Evolutionary conservation across 2,888 invertebrate genomes (phyloP).

Genomic region (Chorisops tibialis): DNA sequence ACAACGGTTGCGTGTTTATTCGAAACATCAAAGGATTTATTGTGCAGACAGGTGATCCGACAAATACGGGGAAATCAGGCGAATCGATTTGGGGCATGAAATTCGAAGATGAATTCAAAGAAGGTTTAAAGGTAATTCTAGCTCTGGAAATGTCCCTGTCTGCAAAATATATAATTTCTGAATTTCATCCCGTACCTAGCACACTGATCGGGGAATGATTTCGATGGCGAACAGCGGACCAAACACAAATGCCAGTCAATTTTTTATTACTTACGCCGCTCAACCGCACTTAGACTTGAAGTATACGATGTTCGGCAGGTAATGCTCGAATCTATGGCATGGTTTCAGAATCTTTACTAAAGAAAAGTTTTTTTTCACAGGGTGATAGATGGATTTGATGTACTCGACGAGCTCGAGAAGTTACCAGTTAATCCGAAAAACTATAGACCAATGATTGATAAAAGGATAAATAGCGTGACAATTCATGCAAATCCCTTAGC

Average conservation of each 20-base stretch:
- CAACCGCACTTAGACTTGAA: slow-evolving; percentile 96
- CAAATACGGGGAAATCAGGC: slow-evolving; percentile 95
- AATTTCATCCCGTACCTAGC: slow-evolving; percentile 55
- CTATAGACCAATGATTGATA: slow-evolving; percentile 81
- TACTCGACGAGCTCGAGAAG: slow-evolving; percentile 93
- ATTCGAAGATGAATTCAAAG: slow-evolving; percentile 96
- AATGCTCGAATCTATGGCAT: slow-evolving; percentile 41
- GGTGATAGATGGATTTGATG: slow-evolving; percentile 95
- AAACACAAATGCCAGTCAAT: slow-evolving; percentile 96
- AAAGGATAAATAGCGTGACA: slow-evolving; percentile 81
- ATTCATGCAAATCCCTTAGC: slow-evolving; percentile 99
- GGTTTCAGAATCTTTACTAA: background rate
- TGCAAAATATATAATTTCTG: background rate
- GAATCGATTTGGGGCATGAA: slow-evolving; percentile 93
- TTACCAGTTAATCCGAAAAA: slow-evolving; percentile 91
- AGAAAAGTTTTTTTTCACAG: slow-evolving; percentile 54
- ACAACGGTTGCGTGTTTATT: slow-evolving; percentile 93
- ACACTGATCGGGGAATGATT: slow-evolving; percentile 80
- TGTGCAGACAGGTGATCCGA: slow-evolving; percentile 80
- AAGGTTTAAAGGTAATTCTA: slow-evolving; percentile 77
- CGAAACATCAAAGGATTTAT: slow-evolving; percentile 92
- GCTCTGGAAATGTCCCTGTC: background rate
- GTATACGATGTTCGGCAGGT: slow-evolving; percentile 96
- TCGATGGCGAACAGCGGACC: slow-evolving; percentile 99
- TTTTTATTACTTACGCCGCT: slow-evolving; percentile 91